Conservation (phyloP, 2,888 invertebrate genomes). For the Chaetoderma sp. region DNA sequence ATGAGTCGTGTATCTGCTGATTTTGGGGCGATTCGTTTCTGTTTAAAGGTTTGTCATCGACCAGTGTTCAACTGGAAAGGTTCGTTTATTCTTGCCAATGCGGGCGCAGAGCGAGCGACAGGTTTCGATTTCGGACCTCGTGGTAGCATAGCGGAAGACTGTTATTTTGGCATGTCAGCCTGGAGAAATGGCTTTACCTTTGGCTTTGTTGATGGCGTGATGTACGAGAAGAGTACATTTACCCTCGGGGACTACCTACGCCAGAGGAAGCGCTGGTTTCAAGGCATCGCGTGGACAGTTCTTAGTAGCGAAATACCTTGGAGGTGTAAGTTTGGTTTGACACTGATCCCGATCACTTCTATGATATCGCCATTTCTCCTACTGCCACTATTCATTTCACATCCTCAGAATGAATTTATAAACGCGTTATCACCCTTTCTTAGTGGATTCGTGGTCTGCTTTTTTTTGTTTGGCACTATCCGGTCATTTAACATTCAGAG, state of each 20-base stretch:
- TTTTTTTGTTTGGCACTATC: conserved; percentile 41
- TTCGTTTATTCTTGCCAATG: conserved; percentile 39
- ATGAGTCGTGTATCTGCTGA: conserved; percentile 40
- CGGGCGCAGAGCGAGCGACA: conserved; percentile 35
- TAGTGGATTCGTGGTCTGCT: conserved; percentile 37
- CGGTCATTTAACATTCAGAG: conserved; percentile 44
- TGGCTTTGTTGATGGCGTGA: conserved; percentile 40
- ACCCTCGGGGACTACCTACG: conserved; percentile 36
- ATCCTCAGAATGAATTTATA: too few species aligned
- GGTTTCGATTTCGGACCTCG: conserved; percentile 44
- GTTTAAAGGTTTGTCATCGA: conserved; percentile 33
- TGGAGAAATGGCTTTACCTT: conserved; percentile 38
- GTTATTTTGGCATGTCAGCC: conserved; percentile 39
- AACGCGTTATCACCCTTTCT: conserved; percentile 38
- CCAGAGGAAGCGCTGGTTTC: conserved; percentile 41
- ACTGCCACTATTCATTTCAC: too few species aligned
- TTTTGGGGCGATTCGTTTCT: conserved; percentile 39
- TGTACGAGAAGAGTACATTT: conserved; percentile 43
- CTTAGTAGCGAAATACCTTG: conserved; percentile 36
- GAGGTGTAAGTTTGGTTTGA: conserved; percentile 38
- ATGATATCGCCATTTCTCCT: conserved; percentile 36
- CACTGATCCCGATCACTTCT: conserved; percentile 39
- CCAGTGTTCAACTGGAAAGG: conserved; percentile 43
- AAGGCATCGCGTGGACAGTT: conserved; percentile 37
- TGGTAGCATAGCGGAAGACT: conserved; percentile 41